These are phyloP conservation scores for Cotesia glomerata DNA, from an alignment of 1,140 invertebrate genomes.

Conservation along the genomic window DNA sequence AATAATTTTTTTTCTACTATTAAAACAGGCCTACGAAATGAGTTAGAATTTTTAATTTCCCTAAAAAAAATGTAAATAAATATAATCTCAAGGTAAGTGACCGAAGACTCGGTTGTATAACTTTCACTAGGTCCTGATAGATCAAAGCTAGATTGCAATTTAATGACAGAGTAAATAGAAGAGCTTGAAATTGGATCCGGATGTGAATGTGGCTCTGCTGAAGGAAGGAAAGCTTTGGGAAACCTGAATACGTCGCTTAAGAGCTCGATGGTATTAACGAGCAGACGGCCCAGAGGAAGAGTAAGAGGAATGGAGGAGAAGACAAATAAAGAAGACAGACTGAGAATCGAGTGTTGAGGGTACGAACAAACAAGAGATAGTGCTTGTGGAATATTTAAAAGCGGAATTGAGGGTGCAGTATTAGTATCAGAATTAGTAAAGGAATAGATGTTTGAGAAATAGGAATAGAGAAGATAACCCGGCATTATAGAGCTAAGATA, in stretches of 20 bases:
- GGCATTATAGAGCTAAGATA: slow-evolving; percentile 60
- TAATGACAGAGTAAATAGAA: neutral
- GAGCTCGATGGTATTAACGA: no score
- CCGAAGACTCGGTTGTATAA: neutral
- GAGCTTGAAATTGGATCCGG: neutral
- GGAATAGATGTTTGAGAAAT: slow-evolving; percentile 7
- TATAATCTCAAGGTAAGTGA: neutral
- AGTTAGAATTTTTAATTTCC: no score
- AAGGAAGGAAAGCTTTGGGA: neutral
- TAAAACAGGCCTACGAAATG: no score
- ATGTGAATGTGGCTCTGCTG: neutral
- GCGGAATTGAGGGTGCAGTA: neutral
- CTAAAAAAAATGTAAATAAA: no score
- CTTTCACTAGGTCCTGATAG: neutral
- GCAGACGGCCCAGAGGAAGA: no score
- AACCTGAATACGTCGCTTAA: no score
- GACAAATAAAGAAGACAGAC: no score
- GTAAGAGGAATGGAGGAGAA: no score
- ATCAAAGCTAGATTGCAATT: neutral
- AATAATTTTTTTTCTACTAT: no score
- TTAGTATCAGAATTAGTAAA: neutral
- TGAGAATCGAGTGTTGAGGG: no score
- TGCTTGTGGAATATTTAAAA: neutral
- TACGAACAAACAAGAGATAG: no score
- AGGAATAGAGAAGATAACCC: slow-evolving; percentile 48